Evolutionary conservation across 1,140 invertebrate species (phyloP).

Genomic region (Elymnias hypermnestra): DNA sequence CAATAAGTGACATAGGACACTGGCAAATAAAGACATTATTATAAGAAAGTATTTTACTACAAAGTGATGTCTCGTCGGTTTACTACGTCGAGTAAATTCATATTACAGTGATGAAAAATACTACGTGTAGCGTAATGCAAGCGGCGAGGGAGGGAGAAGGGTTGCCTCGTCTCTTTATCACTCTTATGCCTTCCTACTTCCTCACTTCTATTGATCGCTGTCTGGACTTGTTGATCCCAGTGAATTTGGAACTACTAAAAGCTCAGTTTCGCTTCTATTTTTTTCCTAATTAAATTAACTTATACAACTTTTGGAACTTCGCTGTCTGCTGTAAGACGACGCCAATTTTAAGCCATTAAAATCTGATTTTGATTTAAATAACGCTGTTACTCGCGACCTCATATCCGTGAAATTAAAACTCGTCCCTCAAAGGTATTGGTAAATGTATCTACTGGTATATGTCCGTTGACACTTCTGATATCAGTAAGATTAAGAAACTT

Average conservation of each 20-base stretch:
- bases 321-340: too few species aligned
- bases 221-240: constrained; percentile 69
- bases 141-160: constrained; percentile 26
- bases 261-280: constrained; percentile 1
- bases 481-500: too few species aligned
- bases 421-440: too few species aligned
- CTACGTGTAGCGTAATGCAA: constrained; percentile 36
- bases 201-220: constrained; percentile 62
- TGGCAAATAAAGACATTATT: too few species aligned
- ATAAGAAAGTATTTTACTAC: not conserved
- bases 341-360: too few species aligned
- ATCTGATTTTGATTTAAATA: too few species aligned
- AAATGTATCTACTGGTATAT: too few species aligned
- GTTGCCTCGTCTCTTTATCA: constrained; percentile 39
- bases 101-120: constrained; percentile 29
- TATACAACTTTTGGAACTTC: not conserved
- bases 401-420: too few species aligned
- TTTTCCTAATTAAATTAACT: constrained; percentile 6
- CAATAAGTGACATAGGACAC: too few species aligned
- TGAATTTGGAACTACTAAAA: constrained; percentile 36
- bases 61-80: not conserved
- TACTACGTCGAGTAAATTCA: constrained; percentile 17
- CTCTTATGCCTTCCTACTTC: constrained; percentile 39
- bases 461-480: too few species aligned
- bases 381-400: too few species aligned